Evolutionary conservation across 2,113 vertebrate genomes (phyloP).

Genomic region (Myrmecobius fasciatus): DNA sequence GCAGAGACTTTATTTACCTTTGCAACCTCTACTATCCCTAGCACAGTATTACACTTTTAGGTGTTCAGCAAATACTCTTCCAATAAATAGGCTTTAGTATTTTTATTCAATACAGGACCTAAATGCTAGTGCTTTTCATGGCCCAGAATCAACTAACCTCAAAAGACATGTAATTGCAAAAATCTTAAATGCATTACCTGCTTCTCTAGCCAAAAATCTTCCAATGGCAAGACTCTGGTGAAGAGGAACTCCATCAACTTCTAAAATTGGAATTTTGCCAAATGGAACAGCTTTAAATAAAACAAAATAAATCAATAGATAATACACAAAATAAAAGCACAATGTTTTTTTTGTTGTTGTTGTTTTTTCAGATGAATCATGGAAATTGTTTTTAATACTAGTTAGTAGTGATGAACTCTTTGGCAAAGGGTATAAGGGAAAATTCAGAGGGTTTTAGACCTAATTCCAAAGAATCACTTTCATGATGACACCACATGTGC

Average conservation of each 20-base stretch:
- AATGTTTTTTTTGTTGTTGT: neutral
- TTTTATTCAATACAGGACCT: neutral
- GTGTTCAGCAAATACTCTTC: neutral
- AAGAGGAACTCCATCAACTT: conserved; percentile 82
- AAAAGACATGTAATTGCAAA: neutral
- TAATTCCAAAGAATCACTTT: neutral
- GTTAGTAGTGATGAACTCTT: neutral
- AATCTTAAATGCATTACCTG: conserved; percentile 80
- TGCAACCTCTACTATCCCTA: neutral
- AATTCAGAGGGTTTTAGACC: neutral
- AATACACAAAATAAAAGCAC: neutral
- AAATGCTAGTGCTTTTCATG: neutral
- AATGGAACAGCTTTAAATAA: conserved; percentile 82
- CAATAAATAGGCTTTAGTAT: neutral
- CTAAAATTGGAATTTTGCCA: conserved; percentile 85
- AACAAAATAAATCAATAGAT: conserved; percentile 13
- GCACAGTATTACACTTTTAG: neutral
- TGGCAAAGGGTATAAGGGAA: neutral
- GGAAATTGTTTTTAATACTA: neutral
- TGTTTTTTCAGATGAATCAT: neutral
- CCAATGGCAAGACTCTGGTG: conserved; percentile 88
- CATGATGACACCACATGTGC: neutral
- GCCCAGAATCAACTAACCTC: neutral
- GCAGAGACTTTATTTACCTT: neutral
- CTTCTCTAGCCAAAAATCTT: conserved; percentile 84